These are phyloP conservation scores for Charaxes varanes DNA, from an alignment of 1,140 invertebrate genomes.

Conservation along the genomic window DNA sequence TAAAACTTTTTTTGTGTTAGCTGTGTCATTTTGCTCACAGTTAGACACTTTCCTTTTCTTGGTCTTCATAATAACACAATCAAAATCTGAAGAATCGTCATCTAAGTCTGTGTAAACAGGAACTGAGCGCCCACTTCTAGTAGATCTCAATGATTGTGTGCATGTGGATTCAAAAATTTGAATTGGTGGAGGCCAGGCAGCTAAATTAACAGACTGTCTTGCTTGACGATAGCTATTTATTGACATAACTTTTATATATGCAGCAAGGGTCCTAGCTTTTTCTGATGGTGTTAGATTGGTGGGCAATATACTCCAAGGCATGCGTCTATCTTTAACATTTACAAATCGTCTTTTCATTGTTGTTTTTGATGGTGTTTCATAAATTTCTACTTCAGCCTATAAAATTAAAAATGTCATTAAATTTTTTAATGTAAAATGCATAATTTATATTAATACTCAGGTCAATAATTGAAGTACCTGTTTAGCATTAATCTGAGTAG, in stretches of 20 bases:
- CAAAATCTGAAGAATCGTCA: slow-evolving; percentile 64
- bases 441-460: too few relatives aligned
- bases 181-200: slow-evolving; percentile 51
- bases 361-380: slow-evolving; percentile 29
- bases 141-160: slow-evolving; percentile 49
- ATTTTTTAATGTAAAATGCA: too few relatives aligned
- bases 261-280: slow-evolving; percentile 51
- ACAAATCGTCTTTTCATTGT: slow-evolving; percentile 56
- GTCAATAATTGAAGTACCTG: too few relatives aligned
- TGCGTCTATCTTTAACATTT: slow-evolving; percentile 60
- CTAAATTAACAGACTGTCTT: slow-evolving; percentile 45
- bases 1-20: slow-evolving; percentile 44
- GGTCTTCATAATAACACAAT: slow-evolving; percentile 50
- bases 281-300: slow-evolving; percentile 42
- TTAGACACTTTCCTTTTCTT: slow-evolving; percentile 56
- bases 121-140: slow-evolving; percentile 58
- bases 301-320: slow-evolving; percentile 70
- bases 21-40: slow-evolving; percentile 44
- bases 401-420: slow-evolving; percentile 16
- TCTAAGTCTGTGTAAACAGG: slow-evolving; percentile 60
- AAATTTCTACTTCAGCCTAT: slow-evolving; percentile 28
- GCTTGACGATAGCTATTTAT: slow-evolving; percentile 56
- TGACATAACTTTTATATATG: slow-evolving; percentile 64
- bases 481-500: too few relatives aligned
- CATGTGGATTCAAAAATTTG: slow-evolving; percentile 58